Evolutionary conservation across 2,888 invertebrate genomes (phyloP), one percentile per base, ranked within the genome.

Genomic region (Polydrusus cervinus): DNA sequence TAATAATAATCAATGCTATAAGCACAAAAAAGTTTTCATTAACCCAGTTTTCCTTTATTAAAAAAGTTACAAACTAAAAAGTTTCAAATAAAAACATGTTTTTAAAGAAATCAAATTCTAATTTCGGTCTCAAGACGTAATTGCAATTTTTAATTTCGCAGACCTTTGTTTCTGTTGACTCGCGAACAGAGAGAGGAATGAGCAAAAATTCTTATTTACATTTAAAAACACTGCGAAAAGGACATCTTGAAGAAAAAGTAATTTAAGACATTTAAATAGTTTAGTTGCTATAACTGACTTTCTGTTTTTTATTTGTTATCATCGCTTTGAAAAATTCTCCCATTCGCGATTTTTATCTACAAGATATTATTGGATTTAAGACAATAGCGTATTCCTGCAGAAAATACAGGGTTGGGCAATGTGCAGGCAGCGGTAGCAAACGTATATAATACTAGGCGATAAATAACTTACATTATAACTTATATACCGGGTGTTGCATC

Each of bases 201-300:
- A 61, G 55, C 40, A 43, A 49, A 71, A 64, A 49, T 45, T 64
- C 71, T 62, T 71, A 71, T 71, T 71, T 71, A 71, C 71, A 55
- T 71, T 55, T 40, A 62, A 71, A 67, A 67, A 71, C 64, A 38
- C 69, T 61, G 38, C 51, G 45, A 71, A 64, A 71, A 49, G 64
- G 51, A 45, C 71, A 71, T 71, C 71, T 71, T 55, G 25, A 18
- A 51, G 55, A 64, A 71, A 67, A 71, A 55, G 64, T 55, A 64
- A 71, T 71, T 64, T 71, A 55, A 38, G 55, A 71, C 64, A 71
- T 71, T 71, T 64, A 71, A 71, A 71, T 71, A 13, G 61, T 49
- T 62, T 38, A 53, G 70, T 40, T 69, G 61, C 47, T 30, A 20
- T 66, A 47, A 25, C 43, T 25, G 49, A 49, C 40, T 62, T 62